A percentile compares a stretch with the other conserved stretches of the same genome.
Conservation (phyloP, 2,797 vertebrate species). For the Sternotherus odoratus region DNA sequence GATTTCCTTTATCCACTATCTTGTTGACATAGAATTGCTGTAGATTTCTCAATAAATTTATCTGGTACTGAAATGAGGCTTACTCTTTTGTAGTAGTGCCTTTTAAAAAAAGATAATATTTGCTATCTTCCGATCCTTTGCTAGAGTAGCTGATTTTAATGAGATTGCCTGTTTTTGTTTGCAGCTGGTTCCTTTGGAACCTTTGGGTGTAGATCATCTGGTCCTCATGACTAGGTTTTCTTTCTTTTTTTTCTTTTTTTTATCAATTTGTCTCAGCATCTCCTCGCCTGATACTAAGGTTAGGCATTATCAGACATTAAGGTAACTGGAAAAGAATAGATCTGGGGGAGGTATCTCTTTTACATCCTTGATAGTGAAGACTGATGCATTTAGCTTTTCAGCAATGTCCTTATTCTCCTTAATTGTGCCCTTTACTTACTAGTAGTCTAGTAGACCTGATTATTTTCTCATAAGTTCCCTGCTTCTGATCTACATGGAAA, state of each 20-base stretch:
- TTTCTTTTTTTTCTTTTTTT: background rate
- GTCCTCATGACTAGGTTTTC: background rate
- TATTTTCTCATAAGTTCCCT: background rate
- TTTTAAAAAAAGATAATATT: background rate
- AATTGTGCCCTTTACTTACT: background rate
- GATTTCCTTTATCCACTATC: background rate
- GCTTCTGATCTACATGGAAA: slow-evolving; percentile 9
- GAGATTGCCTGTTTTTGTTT: background rate
- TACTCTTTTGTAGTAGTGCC: background rate
- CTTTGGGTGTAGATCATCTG: fast-evolving
- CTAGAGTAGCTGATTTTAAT: background rate
- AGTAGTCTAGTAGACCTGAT: background rate
- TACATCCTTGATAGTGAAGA: background rate
- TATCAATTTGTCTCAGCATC: background rate
- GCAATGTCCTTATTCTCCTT: background rate
- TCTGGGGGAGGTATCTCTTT: background rate
- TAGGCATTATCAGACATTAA: too few species aligned
- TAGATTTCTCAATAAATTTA: background rate
- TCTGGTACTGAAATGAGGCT: background rate
- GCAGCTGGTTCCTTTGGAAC: background rate
- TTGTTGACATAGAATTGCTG: background rate
- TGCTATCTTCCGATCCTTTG: background rate
- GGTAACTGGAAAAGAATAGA: background rate
- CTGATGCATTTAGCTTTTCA: background rate
- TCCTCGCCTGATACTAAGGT: background rate